Conservation (phyloP, 2,797 vertebrate genomes). For the Dendrocincla tyrannina region DNA sequence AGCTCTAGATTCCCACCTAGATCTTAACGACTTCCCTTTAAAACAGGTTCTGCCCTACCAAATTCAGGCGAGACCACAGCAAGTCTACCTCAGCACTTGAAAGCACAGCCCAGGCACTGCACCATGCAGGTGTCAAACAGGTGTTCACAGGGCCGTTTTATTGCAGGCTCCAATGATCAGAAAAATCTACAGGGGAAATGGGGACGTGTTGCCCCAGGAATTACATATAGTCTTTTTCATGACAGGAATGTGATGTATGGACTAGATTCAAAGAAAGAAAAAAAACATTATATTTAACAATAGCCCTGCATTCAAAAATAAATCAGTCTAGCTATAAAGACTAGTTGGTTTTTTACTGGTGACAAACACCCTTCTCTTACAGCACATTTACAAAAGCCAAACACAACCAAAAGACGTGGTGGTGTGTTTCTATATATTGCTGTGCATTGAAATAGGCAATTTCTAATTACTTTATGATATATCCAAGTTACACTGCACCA, state of each 20-base stretch:
- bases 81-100: neutral
- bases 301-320: slow-evolving; percentile 22
- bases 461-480: neutral
- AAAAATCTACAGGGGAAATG: slow-evolving; percentile 51
- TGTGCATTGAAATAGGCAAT: neutral
- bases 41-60: neutral
- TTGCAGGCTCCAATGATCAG: slow-evolving; percentile 52
- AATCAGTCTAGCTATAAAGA: slow-evolving; percentile 44
- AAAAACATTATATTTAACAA: neutral
- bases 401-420: neutral
- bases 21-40: neutral
- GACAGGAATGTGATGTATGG: slow-evolving; percentile 27
- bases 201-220: slow-evolving; percentile 48
- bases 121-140: slow-evolving; percentile 31
- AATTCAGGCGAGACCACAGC: slow-evolving; percentile 10
- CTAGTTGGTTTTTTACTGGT: neutral
- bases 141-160: slow-evolving; percentile 42
- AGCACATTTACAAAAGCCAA: neutral
- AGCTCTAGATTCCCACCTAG: neutral
- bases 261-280: neutral
- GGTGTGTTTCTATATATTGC: neutral
- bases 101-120: neutral
- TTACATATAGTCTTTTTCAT: neutral
- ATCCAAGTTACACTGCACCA: neutral
- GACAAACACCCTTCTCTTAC: neutral